A percentile compares a stretch with the other conserved stretches of the same genome.
Evolutionary conservation across 2,888 invertebrate genomes (phyloP).

Genomic region (Odontothrips loti): DNA sequence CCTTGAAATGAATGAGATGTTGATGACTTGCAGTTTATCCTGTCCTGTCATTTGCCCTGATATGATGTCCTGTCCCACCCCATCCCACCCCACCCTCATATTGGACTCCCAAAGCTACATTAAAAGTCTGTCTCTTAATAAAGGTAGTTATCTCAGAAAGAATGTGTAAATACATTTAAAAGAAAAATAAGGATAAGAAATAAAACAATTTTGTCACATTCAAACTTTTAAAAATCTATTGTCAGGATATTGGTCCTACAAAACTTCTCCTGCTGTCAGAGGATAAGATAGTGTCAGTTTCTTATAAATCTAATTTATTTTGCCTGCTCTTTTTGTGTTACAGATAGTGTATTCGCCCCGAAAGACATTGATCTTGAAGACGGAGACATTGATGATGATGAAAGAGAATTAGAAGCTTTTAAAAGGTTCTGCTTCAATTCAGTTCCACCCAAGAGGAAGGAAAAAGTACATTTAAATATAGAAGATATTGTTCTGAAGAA

Average conservation of each 20-base stretch:
- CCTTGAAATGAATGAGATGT: not conserved
- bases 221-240: too few species aligned
- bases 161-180: too few species aligned
- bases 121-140: too few species aligned
- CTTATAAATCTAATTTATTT: not conserved
- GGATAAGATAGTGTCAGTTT: too few species aligned
- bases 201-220: too few species aligned
- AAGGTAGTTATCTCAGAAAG: too few species aligned
- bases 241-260: too few species aligned
- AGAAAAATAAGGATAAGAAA: too few species aligned
- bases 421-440: conserved; percentile 83
- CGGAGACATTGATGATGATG: conserved; percentile 72
- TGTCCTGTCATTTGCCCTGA: not conserved
- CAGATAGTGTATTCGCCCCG: conserved; percentile 71
- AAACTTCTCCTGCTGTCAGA: too few species aligned
- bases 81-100: not conserved
- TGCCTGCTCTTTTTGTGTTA: conserved; percentile 31
- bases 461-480: conserved; percentile 72
- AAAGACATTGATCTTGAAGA: conserved; percentile 73
- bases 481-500: conserved; percentile 70
- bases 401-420: conserved; percentile 78
- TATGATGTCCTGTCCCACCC: not conserved
- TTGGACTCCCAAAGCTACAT: not conserved
- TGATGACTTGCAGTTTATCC: not conserved
- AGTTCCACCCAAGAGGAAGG: conserved; percentile 69